These are phyloP conservation scores for Choloepus hoffmanni DNA, from an alignment of 2,113 vertebrate genomes.

Conservation along the genomic window DNA sequence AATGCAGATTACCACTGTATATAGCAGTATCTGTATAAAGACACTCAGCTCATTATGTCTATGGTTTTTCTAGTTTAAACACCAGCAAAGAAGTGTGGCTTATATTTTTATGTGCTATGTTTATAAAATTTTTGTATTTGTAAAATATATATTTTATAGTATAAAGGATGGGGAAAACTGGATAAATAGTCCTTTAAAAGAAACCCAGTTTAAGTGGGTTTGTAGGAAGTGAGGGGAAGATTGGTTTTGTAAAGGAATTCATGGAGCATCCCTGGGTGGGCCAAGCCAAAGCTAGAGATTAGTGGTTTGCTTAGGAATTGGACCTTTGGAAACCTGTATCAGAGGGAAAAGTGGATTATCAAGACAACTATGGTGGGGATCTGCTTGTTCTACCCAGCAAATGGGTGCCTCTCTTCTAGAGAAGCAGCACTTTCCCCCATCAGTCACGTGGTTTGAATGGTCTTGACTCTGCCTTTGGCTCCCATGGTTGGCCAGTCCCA, in stretches of 20 bases:
- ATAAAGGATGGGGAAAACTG: conserved; percentile 1
- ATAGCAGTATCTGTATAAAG: conserved; percentile 33
- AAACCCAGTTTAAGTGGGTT: background rate
- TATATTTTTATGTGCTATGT: background rate
- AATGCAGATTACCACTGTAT: background rate
- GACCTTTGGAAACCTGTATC: background rate
- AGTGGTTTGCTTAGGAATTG: background rate
- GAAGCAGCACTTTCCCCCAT: background rate
- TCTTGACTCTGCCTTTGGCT: background rate
- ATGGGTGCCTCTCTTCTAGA: background rate
- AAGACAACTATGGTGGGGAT: background rate
- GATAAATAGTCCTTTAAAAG: background rate
- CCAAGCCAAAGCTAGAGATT: background rate
- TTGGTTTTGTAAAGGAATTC: background rate
- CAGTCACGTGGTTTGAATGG: background rate
- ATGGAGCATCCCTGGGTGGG: background rate
- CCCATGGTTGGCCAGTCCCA: background rate
- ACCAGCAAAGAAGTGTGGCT: background rate
- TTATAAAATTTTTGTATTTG: background rate
- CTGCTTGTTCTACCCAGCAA: background rate
- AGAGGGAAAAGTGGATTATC: background rate
- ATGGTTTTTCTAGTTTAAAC: background rate
- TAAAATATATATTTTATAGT: background rate
- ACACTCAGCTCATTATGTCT: background rate
- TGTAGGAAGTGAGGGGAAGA: background rate